These are phyloP conservation scores for Desmodus rotundus DNA, from an alignment of 2,113 vertebrate species.

Conservation along the genomic window DNA sequence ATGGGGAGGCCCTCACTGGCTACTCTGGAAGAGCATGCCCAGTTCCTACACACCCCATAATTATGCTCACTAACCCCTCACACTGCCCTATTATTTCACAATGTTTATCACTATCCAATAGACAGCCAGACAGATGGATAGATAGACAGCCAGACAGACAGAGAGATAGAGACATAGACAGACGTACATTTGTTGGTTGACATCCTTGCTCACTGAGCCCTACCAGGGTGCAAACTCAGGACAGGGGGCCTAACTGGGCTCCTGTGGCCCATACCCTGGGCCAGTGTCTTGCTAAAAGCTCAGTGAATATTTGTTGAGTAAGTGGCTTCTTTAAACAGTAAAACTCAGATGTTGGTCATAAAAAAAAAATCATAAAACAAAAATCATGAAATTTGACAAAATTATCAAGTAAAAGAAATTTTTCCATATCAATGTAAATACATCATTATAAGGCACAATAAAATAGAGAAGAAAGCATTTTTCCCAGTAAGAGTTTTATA, in stretches of 20 bases:
- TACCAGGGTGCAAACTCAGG: not conserved
- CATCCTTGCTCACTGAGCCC: not conserved
- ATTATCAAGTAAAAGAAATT: not conserved
- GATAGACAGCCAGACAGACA: not conserved
- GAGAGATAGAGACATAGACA: not conserved
- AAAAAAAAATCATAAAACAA: not conserved
- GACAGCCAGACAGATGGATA: not conserved
- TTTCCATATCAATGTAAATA: not conserved
- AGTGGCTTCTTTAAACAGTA: not conserved
- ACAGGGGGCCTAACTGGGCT: not conserved
- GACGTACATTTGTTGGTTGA: not conserved
- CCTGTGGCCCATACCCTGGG: not conserved
- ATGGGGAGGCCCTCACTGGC: not conserved
- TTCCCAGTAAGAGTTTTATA: not conserved
- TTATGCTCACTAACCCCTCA: not conserved
- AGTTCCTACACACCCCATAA: too few relatives aligned
- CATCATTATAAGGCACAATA: not conserved
- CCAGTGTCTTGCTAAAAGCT: not conserved
- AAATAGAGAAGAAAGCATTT: conserved; percentile 9
- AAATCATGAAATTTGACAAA: conserved; percentile 19
- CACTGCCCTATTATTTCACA: not conserved
- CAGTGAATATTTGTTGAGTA: not conserved
- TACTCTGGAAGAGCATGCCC: not conserved
- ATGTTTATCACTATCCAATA: not conserved
- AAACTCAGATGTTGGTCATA: not conserved